These are phyloP conservation scores for Bovichtus diacanthus DNA, from an alignment of 2,797 vertebrate genomes.

Conservation along the genomic window DNA sequence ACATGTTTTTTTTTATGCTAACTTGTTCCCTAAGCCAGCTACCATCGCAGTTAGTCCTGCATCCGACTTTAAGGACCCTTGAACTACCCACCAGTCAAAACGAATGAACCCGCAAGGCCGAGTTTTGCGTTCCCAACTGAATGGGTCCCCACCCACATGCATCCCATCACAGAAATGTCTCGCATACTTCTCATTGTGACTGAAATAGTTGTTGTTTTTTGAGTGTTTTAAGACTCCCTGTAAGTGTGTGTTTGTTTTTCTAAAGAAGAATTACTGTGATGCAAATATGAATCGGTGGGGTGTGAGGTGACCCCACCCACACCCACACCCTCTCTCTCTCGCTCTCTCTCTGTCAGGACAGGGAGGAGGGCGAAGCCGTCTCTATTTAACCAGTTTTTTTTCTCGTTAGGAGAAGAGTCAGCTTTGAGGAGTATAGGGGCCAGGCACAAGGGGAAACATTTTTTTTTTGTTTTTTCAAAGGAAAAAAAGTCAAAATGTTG, in stretches of 20 bases:
- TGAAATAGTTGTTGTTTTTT: slow-evolving; percentile 63
- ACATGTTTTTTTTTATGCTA: not conserved
- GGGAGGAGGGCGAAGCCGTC: slow-evolving; percentile 4
- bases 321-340: not conserved
- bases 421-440: slow-evolving; percentile 1
- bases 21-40: not conserved
- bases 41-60: not conserved
- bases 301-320: slow-evolving; percentile 27
- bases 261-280: slow-evolving; percentile 25
- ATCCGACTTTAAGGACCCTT: slow-evolving; percentile 20
- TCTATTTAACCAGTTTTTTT: slow-evolving; percentile 14
- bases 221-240: slow-evolving; percentile 47
- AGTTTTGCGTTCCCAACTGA: slow-evolving; percentile 53
- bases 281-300: slow-evolving; percentile 10
- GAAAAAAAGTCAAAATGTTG: too few relatives aligned
- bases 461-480: too few relatives aligned
- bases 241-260: slow-evolving; percentile 3
- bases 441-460: too few relatives aligned
- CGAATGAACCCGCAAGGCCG: slow-evolving; percentile 53
- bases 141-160: slow-evolving; percentile 52
- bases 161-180: slow-evolving; percentile 71
- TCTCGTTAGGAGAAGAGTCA: slow-evolving; percentile 40
- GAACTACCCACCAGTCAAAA: slow-evolving; percentile 33
- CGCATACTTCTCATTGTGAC: slow-evolving; percentile 74
- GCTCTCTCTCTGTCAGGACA: not conserved